Evolutionary conservation across 2,888 invertebrate genomes (phyloP).

Genomic region (Chaetogeoica ovagalla): DNA sequence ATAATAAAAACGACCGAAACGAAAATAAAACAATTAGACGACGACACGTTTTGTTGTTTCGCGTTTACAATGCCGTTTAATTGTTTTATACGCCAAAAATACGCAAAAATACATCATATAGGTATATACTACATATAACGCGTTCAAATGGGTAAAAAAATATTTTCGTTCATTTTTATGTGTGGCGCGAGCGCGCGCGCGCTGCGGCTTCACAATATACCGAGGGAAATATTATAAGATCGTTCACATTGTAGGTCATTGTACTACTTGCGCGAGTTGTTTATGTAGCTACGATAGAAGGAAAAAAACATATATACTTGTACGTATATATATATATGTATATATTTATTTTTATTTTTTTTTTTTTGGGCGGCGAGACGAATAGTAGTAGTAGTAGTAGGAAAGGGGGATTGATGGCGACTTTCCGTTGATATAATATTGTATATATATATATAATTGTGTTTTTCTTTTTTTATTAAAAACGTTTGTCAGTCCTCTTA

Average conservation of each 20-base stretch:
- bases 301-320: neutral
- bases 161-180: conserved; percentile 18
- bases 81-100: too few species aligned
- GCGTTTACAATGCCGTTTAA: too few species aligned
- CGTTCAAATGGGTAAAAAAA: neutral
- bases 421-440: neutral
- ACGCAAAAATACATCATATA: too few species aligned
- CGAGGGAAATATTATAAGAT: conserved; percentile 26
- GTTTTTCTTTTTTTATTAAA: neutral
- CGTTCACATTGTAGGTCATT: conserved; percentile 46
- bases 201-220: neutral
- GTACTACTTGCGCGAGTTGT: conserved; percentile 40
- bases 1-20: too few species aligned
- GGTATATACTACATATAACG: too few species aligned
- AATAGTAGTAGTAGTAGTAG: neutral
- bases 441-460: neutral
- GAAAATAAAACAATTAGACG: too few species aligned
- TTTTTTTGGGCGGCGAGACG: neutral
- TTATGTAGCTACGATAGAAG: conserved; percentile 8
- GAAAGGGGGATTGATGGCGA: neutral
- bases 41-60: too few species aligned
- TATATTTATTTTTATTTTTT: neutral
- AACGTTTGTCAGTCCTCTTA: too few species aligned
- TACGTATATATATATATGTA: too few species aligned
- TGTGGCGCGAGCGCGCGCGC: neutral